Percentiles rank a stretch among this genome's conserved stretches.
Evolutionary conservation across 2,797 vertebrate genomes (phyloP).

Genomic region (Schizopygopsis pylzovi): DNA sequence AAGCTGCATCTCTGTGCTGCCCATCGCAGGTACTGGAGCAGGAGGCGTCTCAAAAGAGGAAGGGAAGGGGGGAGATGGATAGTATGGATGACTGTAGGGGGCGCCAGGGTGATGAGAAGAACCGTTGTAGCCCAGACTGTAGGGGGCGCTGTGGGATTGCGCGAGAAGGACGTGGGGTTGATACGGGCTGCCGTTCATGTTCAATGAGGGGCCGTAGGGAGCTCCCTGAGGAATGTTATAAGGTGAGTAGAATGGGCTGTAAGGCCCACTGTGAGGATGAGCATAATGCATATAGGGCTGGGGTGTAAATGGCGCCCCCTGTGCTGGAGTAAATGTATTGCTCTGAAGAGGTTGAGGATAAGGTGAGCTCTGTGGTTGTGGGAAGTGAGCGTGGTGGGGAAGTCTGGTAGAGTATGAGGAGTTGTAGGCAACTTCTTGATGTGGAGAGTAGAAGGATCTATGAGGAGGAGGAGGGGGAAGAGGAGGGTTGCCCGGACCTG

Average conservation of each 20-base stretch:
- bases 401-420: constrained; percentile 19
- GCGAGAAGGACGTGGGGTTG: constrained; percentile 32
- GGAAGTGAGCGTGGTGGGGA: constrained; percentile 21
- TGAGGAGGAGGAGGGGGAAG: constrained; percentile 53
- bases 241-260: constrained; percentile 20
- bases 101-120: constrained; percentile 47
- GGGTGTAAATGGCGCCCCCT: neutral
- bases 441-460: constrained; percentile 30
- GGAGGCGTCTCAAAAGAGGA: constrained; percentile 51
- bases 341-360: constrained; percentile 27
- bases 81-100: constrained; percentile 35
- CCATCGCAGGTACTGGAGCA: constrained; percentile 70
- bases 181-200: constrained; percentile 30
- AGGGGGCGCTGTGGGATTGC: constrained; percentile 48
- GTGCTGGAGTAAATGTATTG: constrained; percentile 35
- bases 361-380: constrained; percentile 16
- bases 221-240: constrained; percentile 9
- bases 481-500: constrained; percentile 21
- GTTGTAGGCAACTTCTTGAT: constrained; percentile 22
- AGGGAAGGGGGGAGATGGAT: constrained; percentile 7
- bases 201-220: constrained; percentile 30
- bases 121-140: constrained; percentile 47
- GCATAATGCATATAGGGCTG: constrained; percentile 26
- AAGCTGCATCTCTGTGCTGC: constrained; percentile 92
- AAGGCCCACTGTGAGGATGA: constrained; percentile 31